Evolutionary conservation across 1,140 invertebrate species (phyloP), one percentile per base, ranked within the genome.

Genomic region (Parasteatoda tepidariorum): DNA sequence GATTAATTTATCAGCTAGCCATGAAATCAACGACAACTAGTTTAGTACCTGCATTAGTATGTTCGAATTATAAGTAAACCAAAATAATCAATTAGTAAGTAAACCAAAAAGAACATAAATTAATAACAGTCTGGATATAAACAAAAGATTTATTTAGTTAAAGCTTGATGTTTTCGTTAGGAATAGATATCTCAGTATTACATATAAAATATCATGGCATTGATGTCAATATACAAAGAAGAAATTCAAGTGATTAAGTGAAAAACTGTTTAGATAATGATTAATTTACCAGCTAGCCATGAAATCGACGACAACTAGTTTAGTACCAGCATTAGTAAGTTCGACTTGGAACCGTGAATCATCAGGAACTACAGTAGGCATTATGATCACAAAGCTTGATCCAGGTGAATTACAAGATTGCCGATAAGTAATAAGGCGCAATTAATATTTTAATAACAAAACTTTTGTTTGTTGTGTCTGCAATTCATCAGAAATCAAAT

Each of bases 1-100:
- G n/a, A n/a, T n/a, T n/a, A n/a, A 82, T 91, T 91, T 90, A 96
- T 96, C 96, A 97, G 86, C 92, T 93, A 62, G 96, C 96, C 28
- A 95, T 96, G 88, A 97, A 99, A 90, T 98, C 96, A 0, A 95
- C 97, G 18, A 99, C 94, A 30, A 98, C 95, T n/a, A 98, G 90
- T 89, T 95, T 97, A 2, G 92, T 92, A 0, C 94, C 94, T 24
- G 96, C 95, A 87, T 91, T 92, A 7, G 91, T 88, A 87, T 98
- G 90, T 91, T 97, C 95, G 15, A 91, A 89, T 87, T 94, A 93
- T 88, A 97, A 97, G n/a, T n/a, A n/a, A n/a, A n/a, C n/a, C n/a
- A n/a, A n/a, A n/a, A n/a, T n/a, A n/a, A n/a, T n/a, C n/a, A n/a
- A n/a, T n/a, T n/a, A n/a, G n/a, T n/a, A n/a, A n/a, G n/a, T n/a